These are phyloP conservation scores for Dreissena polymorpha DNA, from an alignment of 1,140 invertebrate genomes.

Conservation along the genomic window DNA sequence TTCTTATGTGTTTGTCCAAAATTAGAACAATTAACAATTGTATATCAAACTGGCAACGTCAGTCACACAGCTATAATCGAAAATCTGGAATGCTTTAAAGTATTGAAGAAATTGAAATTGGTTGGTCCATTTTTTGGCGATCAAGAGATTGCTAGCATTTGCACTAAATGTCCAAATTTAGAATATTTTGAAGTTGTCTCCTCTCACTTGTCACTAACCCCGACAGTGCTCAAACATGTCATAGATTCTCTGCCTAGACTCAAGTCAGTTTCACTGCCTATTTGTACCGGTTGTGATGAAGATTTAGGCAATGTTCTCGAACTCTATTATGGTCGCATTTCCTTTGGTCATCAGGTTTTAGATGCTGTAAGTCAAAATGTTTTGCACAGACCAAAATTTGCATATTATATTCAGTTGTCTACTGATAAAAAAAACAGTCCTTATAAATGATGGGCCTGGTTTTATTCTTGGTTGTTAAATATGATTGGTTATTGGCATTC, in stretches of 20 bases:
- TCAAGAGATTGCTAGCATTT: background rate
- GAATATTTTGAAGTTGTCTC: constrained; percentile 7
- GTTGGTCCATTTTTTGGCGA: background rate
- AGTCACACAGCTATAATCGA: background rate
- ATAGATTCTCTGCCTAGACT: background rate
- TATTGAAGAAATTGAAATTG: constrained; percentile 2
- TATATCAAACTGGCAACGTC: background rate
- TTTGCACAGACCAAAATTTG: background rate
- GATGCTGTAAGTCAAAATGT: background rate
- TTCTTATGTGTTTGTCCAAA: background rate
- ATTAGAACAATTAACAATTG: background rate
- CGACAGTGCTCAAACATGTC: background rate
- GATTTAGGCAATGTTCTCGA: background rate
- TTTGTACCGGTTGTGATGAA: background rate
- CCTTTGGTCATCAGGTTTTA: constrained; percentile 10
- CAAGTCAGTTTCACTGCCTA: constrained; percentile 5
- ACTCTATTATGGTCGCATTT: background rate
- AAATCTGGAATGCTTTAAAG: background rate
- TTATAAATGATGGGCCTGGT: background rate
- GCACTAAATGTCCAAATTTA: background rate
- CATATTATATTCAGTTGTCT: background rate
- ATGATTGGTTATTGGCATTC: too few species aligned
- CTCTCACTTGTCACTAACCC: background rate
- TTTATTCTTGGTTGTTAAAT: background rate
- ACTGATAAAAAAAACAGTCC: background rate